phyloP scores from a whole-genome alignment of 30 jellyfish, hydroid and myxozoan genomes.

The Hydractinia symbiolongicarpus region DNA sequence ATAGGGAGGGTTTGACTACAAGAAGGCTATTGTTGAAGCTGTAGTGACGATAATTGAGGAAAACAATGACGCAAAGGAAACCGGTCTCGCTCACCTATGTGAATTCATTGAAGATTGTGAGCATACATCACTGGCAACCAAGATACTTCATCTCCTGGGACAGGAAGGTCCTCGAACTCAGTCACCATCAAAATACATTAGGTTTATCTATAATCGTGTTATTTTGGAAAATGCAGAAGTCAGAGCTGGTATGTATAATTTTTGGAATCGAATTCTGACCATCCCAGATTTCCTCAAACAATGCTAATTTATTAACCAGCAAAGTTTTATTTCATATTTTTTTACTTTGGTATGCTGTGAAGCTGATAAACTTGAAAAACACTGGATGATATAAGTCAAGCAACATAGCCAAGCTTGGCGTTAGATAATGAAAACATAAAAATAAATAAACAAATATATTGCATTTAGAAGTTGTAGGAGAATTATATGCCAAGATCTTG shows the following conservation, averaged over 20 bases:
- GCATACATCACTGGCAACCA: slow-evolving; percentile 79
- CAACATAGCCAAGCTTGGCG: too few species aligned
- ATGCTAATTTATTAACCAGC: too few species aligned
- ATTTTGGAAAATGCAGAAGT: slow-evolving; percentile 96
- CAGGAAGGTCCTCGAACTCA: slow-evolving; percentile 87
- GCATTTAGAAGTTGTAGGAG: too few species aligned
- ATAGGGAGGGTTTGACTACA: slow-evolving; percentile 99
- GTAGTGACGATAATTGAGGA: slow-evolving; percentile 91
- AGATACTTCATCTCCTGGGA: slow-evolving; percentile 78
- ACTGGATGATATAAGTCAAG: too few species aligned
- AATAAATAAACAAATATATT: too few species aligned
- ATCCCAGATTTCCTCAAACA: too few species aligned
- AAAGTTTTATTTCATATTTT: too few species aligned
- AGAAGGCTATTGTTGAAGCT: slow-evolving; percentile 85
- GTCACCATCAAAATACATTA: slow-evolving; percentile 91
- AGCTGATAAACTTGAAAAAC: too few species aligned
- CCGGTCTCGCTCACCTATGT: slow-evolving; percentile 88
- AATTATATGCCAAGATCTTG: too few species aligned
- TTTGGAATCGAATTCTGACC: not conserved
- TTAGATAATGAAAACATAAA: too few species aligned
- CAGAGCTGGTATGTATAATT: slow-evolving; percentile 61
- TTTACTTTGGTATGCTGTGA: too few species aligned
- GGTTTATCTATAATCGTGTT: slow-evolving; percentile 91
- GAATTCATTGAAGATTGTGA: slow-evolving; percentile 99
- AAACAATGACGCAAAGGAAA: slow-evolving; percentile 93